Conservation (phyloP, 2,797 vertebrate species). For the Centroberyx gerrardi region DNA sequence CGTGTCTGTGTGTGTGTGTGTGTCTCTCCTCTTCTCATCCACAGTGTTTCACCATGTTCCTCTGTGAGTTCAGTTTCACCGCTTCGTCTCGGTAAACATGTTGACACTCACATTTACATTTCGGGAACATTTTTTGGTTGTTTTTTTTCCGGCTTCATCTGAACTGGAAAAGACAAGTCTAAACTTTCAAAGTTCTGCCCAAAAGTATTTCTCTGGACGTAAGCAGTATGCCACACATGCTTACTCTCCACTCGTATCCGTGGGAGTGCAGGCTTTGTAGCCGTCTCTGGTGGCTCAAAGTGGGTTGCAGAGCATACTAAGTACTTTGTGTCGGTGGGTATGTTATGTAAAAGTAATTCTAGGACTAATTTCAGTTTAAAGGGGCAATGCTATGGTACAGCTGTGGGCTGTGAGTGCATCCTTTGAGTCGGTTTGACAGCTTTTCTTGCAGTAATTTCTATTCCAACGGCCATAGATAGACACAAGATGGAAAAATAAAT, state of each 20-base stretch:
- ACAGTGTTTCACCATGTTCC: not conserved
- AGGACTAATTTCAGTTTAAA: constrained; percentile 59
- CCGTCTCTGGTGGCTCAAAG: constrained; percentile 64
- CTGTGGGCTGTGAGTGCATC: constrained; percentile 20
- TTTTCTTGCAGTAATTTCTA: constrained; percentile 12
- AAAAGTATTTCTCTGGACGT: constrained; percentile 57
- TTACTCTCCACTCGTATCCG: constrained; percentile 40
- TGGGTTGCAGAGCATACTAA: constrained; percentile 65
- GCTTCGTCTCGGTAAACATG: constrained; percentile 35
- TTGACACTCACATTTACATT: constrained; percentile 34
- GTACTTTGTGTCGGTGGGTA: constrained; percentile 67
- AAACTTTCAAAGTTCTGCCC: constrained; percentile 48
- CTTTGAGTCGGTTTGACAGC: constrained; percentile 20
- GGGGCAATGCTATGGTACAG: constrained; percentile 34
- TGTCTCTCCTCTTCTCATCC: not conserved
- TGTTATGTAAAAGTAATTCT: constrained; percentile 74
- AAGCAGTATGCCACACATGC: constrained; percentile 50
- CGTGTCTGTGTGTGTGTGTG: constrained; percentile 10
- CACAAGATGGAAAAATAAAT: not conserved
- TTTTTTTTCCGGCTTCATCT: constrained; percentile 10
- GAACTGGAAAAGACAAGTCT: constrained; percentile 29
- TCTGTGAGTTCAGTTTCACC: constrained; percentile 18
- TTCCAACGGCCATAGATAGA: not conserved
- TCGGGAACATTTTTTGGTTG: not conserved
- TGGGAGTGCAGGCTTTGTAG: constrained; percentile 66